These are phyloP conservation scores for Sanderia malayensis DNA, from an alignment of 30 jellyfish, hydroid and myxozoan species.

Conservation along the genomic window DNA sequence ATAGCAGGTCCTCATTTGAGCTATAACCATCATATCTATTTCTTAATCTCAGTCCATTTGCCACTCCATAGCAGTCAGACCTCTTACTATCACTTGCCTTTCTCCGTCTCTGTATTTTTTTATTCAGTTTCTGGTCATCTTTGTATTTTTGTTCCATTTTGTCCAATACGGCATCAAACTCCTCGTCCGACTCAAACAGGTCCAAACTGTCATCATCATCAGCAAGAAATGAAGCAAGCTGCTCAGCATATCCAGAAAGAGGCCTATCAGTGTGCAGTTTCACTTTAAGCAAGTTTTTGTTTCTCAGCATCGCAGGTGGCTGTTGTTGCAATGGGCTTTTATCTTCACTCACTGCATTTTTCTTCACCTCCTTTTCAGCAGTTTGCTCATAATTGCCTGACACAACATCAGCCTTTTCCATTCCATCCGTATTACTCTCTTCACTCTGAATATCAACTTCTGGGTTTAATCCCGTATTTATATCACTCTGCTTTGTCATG, in stretches of 20 bases:
- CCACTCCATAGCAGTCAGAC: constrained; percentile 17
- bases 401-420: background rate
- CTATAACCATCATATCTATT: constrained; percentile 18
- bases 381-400: background rate
- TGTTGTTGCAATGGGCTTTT: constrained; percentile 11
- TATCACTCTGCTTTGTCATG: background rate
- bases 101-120: constrained; percentile 45
- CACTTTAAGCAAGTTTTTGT: constrained; percentile 29
- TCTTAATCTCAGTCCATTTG: constrained; percentile 4
- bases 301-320: constrained; percentile 21
- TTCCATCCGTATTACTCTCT: background rate
- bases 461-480: background rate
- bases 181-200: constrained; percentile 91
- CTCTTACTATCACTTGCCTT: constrained; percentile 18
- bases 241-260: constrained; percentile 90
- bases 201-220: constrained; percentile 94
- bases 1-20: background rate
- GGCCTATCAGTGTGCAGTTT: constrained; percentile 83
- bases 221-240: constrained; percentile 81
- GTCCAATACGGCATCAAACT: constrained; percentile 70
- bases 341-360: background rate
- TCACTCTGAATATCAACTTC: background rate
- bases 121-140: constrained; percentile 28
- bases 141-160: constrained; percentile 55
- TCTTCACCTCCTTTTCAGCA: background rate